Percentiles rank a stretch among this genome's conserved stretches.
phyloP scores from a whole-genome alignment of 1,140 invertebrate species.

The Battus philenor region DNA sequence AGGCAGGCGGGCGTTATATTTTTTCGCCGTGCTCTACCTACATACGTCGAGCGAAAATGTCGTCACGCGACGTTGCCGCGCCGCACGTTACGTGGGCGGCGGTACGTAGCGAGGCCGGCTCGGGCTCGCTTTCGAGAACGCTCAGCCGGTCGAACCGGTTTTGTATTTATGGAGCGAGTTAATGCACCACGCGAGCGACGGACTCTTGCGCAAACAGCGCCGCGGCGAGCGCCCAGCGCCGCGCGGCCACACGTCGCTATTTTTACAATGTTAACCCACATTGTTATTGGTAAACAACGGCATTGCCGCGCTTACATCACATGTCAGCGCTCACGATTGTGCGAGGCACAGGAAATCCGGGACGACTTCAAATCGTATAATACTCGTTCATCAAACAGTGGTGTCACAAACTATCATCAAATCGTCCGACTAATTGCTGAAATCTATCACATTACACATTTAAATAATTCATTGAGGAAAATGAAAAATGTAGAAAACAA shows the following conservation, averaged over 20 bases:
- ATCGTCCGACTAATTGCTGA: too few relatives aligned
- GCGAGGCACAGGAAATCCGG: too few relatives aligned
- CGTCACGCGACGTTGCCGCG: constrained; percentile 75
- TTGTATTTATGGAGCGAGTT: constrained; percentile 70
- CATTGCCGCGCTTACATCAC: constrained; percentile 25
- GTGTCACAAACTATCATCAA: too few relatives aligned
- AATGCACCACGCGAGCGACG: constrained; percentile 66
- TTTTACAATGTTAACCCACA: constrained; percentile 44
- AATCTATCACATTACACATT: too few relatives aligned
- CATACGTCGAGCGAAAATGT: constrained; percentile 76
- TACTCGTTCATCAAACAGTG: too few relatives aligned
- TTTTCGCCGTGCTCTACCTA: constrained; percentile 72
- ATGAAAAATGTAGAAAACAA: too few relatives aligned
- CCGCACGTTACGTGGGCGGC: constrained; percentile 66
- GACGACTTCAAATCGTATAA: too few relatives aligned
- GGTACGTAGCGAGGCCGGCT: constrained; percentile 55
- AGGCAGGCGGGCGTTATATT: constrained; percentile 74
- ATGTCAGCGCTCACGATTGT: too few relatives aligned
- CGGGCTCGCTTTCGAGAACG: constrained; percentile 68
- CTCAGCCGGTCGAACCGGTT: constrained; percentile 70
- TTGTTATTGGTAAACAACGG: constrained; percentile 51
- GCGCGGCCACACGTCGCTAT: constrained; percentile 41
- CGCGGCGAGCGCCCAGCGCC: constrained; percentile 36
- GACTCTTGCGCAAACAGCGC: constrained; percentile 61
- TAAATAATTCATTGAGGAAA: too few relatives aligned